phyloP scores from a whole-genome alignment of 2,888 invertebrate genomes.

The Archips crataeganus region DNA sequence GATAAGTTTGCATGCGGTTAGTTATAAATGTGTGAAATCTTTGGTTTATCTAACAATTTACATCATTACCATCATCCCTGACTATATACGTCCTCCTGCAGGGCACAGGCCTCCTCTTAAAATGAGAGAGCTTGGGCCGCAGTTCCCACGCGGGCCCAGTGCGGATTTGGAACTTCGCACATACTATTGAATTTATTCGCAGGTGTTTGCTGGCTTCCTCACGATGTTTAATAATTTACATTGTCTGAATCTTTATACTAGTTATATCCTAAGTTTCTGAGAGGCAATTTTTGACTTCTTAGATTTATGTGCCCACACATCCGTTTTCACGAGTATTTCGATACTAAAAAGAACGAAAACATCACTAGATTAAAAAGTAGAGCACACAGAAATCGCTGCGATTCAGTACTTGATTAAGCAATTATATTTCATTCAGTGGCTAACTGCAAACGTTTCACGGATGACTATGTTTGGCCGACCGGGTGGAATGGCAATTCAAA shows the following conservation, averaged over 20 bases:
- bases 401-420: constrained; percentile 50
- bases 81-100: too few relatives aligned
- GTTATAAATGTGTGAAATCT: constrained; percentile 24
- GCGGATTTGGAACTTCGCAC: too few relatives aligned
- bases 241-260: neutral
- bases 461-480: constrained; percentile 61
- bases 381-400: constrained; percentile 7
- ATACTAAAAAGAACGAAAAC: neutral
- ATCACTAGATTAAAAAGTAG: neutral
- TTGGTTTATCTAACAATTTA: neutral
- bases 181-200: too few relatives aligned
- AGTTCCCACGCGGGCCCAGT: too few relatives aligned
- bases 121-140: too few relatives aligned
- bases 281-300: neutral
- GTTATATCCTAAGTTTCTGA: neutral
- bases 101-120: too few relatives aligned
- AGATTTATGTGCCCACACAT: too few relatives aligned
- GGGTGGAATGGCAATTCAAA: constrained; percentile 64
- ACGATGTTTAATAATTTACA: neutral
- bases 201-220: too few relatives aligned
- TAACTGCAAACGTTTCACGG: constrained; percentile 45
- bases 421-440: constrained; percentile 62
- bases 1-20: constrained; percentile 35
- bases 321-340: neutral
- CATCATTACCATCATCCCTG: neutral